Evolutionary conservation across 2,888 invertebrate species (phyloP).

Genomic region (Noctua pronuba): DNA sequence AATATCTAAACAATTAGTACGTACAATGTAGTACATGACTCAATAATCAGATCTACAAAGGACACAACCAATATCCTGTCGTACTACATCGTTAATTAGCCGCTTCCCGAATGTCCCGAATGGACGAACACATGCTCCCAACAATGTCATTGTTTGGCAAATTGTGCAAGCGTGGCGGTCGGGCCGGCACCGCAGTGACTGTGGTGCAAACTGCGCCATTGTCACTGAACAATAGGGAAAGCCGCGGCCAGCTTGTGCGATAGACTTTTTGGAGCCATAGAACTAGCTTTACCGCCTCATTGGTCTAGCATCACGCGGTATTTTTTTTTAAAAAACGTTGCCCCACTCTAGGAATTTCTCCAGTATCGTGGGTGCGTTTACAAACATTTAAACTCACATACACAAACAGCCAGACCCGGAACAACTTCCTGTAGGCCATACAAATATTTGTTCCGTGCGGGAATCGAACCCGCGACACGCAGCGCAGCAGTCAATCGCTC

Average conservation of each 20-base stretch:
- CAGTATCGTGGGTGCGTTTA: too few relatives aligned
- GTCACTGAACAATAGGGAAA: conserved; percentile 88
- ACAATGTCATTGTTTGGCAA: conserved; percentile 77
- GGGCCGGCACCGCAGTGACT: conserved; percentile 54
- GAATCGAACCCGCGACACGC: too few relatives aligned
- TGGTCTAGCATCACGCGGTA: not conserved
- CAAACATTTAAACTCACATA: too few relatives aligned
- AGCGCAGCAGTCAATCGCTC: too few relatives aligned
- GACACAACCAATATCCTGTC: conserved; percentile 17
- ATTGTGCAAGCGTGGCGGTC: conserved; percentile 77
- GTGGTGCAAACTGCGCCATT: conserved; percentile 83
- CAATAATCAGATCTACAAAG: conserved; percentile 4
- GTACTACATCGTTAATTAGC: conserved; percentile 29
- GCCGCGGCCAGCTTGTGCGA: conserved; percentile 70
- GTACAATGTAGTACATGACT: not conserved
- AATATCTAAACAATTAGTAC: not conserved
- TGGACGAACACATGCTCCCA: conserved; percentile 63
- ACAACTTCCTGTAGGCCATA: too few relatives aligned
- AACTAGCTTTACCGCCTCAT: conserved; percentile 22
- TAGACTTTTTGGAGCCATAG: conserved; percentile 57
- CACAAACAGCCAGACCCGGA: too few relatives aligned
- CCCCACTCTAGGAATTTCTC: too few relatives aligned
- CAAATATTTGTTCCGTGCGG: too few relatives aligned
- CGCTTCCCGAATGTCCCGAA: conserved; percentile 51
- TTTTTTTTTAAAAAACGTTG: too few relatives aligned